A percentile compares a stretch with the other conserved stretches of the same genome.
These are phyloP conservation scores for Parochlus steinenii DNA, from an alignment of 2,888 invertebrate species.

Conservation along the genomic window DNA sequence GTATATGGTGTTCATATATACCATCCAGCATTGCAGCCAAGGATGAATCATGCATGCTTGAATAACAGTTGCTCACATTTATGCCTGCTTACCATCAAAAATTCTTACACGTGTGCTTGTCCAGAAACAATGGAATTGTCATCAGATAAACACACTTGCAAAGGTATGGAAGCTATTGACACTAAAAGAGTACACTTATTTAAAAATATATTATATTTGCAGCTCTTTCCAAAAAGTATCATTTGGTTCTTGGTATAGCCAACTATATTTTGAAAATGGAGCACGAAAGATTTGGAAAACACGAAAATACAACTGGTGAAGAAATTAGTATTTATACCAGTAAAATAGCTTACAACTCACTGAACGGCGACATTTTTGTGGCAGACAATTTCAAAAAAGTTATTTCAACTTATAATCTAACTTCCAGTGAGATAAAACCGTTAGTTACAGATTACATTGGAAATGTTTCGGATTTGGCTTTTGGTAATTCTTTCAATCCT, in stretches of 20 bases:
- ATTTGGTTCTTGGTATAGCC: constrained; percentile 34
- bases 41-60: constrained; percentile 43
- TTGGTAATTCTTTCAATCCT: constrained; percentile 27
- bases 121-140: constrained; percentile 49
- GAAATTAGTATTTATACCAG: constrained; percentile 37
- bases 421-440: constrained; percentile 17
- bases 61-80: constrained; percentile 52
- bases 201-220: not conserved
- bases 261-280: constrained; percentile 41
- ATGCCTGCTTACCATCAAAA: constrained; percentile 48
- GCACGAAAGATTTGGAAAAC: constrained; percentile 49
- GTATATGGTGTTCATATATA: constrained; percentile 46
- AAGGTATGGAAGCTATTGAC: constrained; percentile 28
- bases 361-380: constrained; percentile 33
- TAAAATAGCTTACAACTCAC: constrained; percentile 48
- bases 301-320: constrained; percentile 34
- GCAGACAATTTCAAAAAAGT: constrained; percentile 33
- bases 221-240: constrained; percentile 20
- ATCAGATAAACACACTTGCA: constrained; percentile 38
- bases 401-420: constrained; percentile 30
- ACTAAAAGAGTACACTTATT: constrained; percentile 10
- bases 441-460: constrained; percentile 32
- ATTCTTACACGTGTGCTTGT: constrained; percentile 51
- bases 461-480: constrained; percentile 38
- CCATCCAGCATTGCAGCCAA: constrained; percentile 46